Evolutionary conservation across 2,113 vertebrate species (phyloP).

Genomic region (Pterocles burchelli): DNA sequence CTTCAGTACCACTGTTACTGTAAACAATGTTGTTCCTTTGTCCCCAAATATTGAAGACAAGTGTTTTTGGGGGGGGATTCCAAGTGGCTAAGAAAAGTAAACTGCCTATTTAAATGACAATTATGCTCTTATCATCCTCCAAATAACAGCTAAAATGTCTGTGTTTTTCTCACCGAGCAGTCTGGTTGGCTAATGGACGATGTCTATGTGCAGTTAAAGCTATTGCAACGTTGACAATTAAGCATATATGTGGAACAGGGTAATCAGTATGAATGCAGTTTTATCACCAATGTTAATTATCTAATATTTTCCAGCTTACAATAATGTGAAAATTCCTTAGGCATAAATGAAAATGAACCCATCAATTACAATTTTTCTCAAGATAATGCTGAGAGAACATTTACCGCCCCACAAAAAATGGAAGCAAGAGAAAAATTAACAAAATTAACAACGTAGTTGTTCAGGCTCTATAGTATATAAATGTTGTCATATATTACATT

Average conservation of each 20-base stretch:
- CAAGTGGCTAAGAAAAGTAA: not conserved
- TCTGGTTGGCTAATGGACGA: slow-evolving; percentile 68
- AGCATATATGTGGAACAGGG: slow-evolving; percentile 44
- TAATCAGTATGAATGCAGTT: slow-evolving; percentile 60
- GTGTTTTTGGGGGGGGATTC: not conserved
- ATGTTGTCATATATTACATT: not conserved
- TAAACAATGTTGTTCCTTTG: not conserved
- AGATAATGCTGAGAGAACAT: slow-evolving; percentile 49
- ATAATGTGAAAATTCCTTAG: slow-evolving; percentile 65
- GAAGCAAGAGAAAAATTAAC: slow-evolving; percentile 42
- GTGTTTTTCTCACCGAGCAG: slow-evolving; percentile 57
- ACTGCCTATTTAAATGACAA: slow-evolving; percentile 52
- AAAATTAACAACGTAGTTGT: slow-evolving; percentile 32
- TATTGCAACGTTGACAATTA: slow-evolving; percentile 71
- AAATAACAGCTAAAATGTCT: slow-evolving; percentile 60
- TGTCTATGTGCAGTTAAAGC: slow-evolving; percentile 76
- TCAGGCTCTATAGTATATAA: not conserved
- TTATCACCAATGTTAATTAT: slow-evolving; percentile 70
- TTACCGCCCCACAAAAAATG: slow-evolving; percentile 5
- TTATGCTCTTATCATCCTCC: slow-evolving; percentile 32
- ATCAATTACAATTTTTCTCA: slow-evolving; percentile 66
- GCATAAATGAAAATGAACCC: slow-evolving; percentile 48
- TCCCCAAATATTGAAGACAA: not conserved
- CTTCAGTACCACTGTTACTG: not conserved
- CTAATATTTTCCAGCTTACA: slow-evolving; percentile 62